Percentiles rank a stretch among this genome's conserved stretches.
Evolutionary conservation across 92 coral and sea anemone species (phyloP).

Genomic region (Palythoa grandis): DNA sequence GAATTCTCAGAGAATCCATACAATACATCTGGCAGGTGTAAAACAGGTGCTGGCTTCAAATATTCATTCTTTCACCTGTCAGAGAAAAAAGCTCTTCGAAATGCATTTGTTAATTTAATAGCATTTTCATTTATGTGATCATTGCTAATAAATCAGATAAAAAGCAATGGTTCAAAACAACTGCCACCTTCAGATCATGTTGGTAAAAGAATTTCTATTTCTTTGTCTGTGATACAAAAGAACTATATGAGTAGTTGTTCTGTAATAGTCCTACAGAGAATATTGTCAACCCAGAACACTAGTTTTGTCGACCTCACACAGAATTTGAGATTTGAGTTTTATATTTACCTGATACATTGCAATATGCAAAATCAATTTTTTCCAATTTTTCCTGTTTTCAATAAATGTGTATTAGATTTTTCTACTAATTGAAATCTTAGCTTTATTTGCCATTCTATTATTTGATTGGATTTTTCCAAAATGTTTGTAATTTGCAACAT

Average conservation of each 20-base stretch:
- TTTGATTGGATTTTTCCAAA: conserved; percentile 45
- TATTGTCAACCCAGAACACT: neutral
- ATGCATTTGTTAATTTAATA: conserved; percentile 96
- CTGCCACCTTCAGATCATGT: conserved; percentile 39
- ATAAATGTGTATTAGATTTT: conserved; percentile 78
- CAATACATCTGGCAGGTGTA: conserved; percentile 83
- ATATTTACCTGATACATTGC: conserved; percentile 74
- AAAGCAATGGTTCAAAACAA: conserved; percentile 55
- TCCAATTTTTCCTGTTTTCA: conserved; percentile 73
- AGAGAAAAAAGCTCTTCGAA: conserved; percentile 67
- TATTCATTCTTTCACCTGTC: conserved; percentile 65
- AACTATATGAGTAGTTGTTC: conserved; percentile 1
- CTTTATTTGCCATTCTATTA: conserved; percentile 41
- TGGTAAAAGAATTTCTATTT: conserved; percentile 56
- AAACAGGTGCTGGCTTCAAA: conserved; percentile 69
- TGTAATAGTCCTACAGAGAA: neutral
- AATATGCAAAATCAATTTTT: conserved; percentile 68
- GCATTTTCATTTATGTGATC: conserved; percentile 77
- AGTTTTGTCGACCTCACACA: neutral
- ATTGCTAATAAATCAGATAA: conserved; percentile 82
- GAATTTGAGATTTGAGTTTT: conserved; percentile 17
- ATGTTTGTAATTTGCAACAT: conserved; percentile 38
- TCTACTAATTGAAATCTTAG: conserved; percentile 70
- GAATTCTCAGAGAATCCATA: conserved; percentile 64
- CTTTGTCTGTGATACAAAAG: conserved; percentile 52